Conservation (phyloP, 2,888 invertebrate species). For the Micropterix aruncella region DNA sequence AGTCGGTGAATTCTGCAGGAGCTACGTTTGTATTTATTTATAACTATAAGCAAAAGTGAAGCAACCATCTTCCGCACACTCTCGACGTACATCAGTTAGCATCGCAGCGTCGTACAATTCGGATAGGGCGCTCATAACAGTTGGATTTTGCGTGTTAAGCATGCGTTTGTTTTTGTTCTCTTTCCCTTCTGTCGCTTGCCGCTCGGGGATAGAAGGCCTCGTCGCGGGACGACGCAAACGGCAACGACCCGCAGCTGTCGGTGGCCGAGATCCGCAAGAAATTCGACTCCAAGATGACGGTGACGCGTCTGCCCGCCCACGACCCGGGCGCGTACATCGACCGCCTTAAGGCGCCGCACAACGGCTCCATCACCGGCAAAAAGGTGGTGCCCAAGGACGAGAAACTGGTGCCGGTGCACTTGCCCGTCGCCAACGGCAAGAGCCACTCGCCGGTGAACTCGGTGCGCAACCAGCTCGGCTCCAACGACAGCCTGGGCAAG, state of each 20-base stretch:
- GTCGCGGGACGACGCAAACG: slow-evolving; percentile 40
- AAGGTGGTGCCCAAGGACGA: slow-evolving; percentile 27
- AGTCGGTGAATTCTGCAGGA: too few species aligned
- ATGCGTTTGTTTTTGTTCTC: neutral
- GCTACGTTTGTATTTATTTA: too few species aligned
- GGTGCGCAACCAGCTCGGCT: slow-evolving; percentile 34
- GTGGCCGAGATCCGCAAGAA: slow-evolving; percentile 43
- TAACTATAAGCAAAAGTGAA: too few species aligned
- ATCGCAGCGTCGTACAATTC: too few species aligned
- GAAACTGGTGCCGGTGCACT: slow-evolving; percentile 31
- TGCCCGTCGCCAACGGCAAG: slow-evolving; percentile 20
- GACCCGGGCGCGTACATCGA: slow-evolving; percentile 27
- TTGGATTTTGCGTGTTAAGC: neutral
- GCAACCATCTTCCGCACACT: too few species aligned
- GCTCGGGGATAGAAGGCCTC: slow-evolving; percentile 28
- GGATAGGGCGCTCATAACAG: too few species aligned
- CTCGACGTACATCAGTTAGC: too few species aligned
- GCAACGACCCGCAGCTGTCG: slow-evolving; percentile 38
- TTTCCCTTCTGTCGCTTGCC: slow-evolving; percentile 15
- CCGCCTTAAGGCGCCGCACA: slow-evolving; percentile 30
- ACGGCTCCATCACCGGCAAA: slow-evolving; percentile 26
- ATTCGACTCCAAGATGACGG: slow-evolving; percentile 38
- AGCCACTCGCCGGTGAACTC: slow-evolving; percentile 26
- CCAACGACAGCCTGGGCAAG: slow-evolving; percentile 37
- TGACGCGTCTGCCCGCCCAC: slow-evolving; percentile 31